Base-by-base conservation (phyloP, 2,113 vertebrate genomes). In the Pterophyllum scalare region DNA sequence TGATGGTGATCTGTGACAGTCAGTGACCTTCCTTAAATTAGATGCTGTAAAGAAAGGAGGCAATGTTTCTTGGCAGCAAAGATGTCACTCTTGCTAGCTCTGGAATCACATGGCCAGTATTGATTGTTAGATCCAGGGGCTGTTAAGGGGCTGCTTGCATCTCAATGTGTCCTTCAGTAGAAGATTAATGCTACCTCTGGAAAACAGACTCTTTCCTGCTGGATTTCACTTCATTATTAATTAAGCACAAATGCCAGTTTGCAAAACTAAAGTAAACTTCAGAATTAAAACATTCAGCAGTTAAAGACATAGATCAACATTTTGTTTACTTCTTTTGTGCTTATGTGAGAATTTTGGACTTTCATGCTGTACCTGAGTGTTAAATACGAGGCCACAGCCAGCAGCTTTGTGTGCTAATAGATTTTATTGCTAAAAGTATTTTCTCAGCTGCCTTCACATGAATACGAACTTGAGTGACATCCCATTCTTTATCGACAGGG, bases 61-160 rank as follows among this genome's bases (percentile, higher is more conserved):
- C 12, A 3, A 13, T 76, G 82, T 86, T 77, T 91, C 88, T 84
- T 83, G 79, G 79, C 80, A 80, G 83, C 79, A 20, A 20, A 24
- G n/a, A 65, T 90, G 86, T 92, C 89, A 86, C 76, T 81, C 77
- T 79, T 9, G 20, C 77, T 38, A 15, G 20, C 52, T 74, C 52
- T 61, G 35, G 76, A 56, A 31, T 82, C 84, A 88, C 74, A 79
- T 82, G 62, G 82, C 10, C 67, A 31, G 46, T 93, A 94, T 94
- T 94, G 94, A 93, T 91, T 72, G 77, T 83, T 62, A 61, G 84
- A 94, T 92, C 64, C 81, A 24, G 67, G 10, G 54, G 80, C 90
- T 79, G 90, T 89, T 92, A 85, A 85, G 80, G 60, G 79, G 54
- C 85, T 58, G 3, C 80, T 85, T 87, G 90, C 83, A 94, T 91